Base-by-base conservation (phyloP, 1,140 invertebrate genomes). In the Drosophila subobscura region DNA sequence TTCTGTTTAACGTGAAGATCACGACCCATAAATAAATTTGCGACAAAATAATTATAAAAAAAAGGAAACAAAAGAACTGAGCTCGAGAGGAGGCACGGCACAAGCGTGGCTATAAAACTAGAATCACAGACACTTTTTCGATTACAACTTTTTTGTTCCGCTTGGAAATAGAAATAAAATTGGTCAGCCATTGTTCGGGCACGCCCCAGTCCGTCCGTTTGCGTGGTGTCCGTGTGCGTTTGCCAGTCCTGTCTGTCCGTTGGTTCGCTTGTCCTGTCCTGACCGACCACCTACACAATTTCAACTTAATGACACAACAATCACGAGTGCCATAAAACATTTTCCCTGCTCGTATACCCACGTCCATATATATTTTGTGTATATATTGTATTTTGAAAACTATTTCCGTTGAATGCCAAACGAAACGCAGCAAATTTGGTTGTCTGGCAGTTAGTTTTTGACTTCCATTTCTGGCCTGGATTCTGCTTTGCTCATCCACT, bases 301-400 rank as follows among this genome's bases (percentile, higher is more conserved):
- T 83, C 83, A 83, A 86, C 83, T 86, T 88, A 86, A 86, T 86
- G 83, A 86, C 83, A 86, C 83, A 86, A 86, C 83, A 86, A 86
- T 86, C 83, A 86, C 71, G 79, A 76, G 78, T 88, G 70, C 83
- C 83, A 88, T 86, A 86, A 86, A 86, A 86, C 83, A 88, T 86
- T 80, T 85, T 80, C 75, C 56, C 58, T 49, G 58, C 42, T 77
- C 70, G 74, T 58, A 78, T 55, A 12, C 3, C 42, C 42, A 40
- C 52, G 54, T 51, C 53, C 56, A 25, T 5, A 4, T 37, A 33
- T 52, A 20, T 41, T 23, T 47, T 70, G 25, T 41, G 63, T 73
- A 23, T 59, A 63, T 80, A 71, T 72, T 59, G 51, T 71, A 55
- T 63, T 78, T 71, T 49, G 40, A 55, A 86, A 86, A 86, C 81